Conservation (phyloP, 2,113 vertebrate species). For the Ochotona princeps region DNA sequence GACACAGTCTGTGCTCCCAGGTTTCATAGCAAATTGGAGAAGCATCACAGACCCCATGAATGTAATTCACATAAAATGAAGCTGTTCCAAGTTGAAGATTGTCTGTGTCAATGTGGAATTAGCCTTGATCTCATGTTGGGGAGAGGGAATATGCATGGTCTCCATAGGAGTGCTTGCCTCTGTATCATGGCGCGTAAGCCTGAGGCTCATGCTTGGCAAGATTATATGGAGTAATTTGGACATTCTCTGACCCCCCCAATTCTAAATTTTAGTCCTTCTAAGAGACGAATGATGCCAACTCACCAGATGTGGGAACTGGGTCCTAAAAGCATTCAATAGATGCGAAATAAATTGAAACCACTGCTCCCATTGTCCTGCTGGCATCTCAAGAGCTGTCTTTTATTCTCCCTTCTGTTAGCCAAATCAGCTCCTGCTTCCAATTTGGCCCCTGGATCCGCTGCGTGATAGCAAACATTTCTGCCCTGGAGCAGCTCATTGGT, state of each 20-base stretch:
- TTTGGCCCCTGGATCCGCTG: constrained; percentile 53
- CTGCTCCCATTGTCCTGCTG: constrained; percentile 67
- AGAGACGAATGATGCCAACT: neutral
- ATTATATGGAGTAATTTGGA: neutral
- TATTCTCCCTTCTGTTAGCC: constrained; percentile 69
- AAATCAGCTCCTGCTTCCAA: constrained; percentile 61
- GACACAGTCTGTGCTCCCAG: neutral
- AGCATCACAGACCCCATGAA: neutral
- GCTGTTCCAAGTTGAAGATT: neutral
- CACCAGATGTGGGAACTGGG: constrained; percentile 55
- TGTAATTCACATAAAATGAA: neutral
- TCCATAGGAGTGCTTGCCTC: neutral
- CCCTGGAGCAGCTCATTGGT: constrained; percentile 38
- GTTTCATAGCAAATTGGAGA: neutral
- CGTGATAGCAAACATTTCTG: constrained; percentile 59
- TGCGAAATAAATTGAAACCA: constrained; percentile 74
- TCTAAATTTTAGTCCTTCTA: constrained; percentile 1
- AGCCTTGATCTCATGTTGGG: neutral
- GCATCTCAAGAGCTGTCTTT: constrained; percentile 18
- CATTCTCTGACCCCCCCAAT: neutral
- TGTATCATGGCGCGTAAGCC: too few relatives aligned
- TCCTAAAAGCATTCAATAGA: constrained; percentile 46
- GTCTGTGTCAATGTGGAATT: neutral
- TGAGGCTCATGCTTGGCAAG: neutral
- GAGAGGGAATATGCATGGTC: neutral